Evolutionary conservation across 2,888 invertebrate genomes (phyloP), one percentile per base, ranked within the genome.

Genomic region (Drosophila suboccidentalis): DNA sequence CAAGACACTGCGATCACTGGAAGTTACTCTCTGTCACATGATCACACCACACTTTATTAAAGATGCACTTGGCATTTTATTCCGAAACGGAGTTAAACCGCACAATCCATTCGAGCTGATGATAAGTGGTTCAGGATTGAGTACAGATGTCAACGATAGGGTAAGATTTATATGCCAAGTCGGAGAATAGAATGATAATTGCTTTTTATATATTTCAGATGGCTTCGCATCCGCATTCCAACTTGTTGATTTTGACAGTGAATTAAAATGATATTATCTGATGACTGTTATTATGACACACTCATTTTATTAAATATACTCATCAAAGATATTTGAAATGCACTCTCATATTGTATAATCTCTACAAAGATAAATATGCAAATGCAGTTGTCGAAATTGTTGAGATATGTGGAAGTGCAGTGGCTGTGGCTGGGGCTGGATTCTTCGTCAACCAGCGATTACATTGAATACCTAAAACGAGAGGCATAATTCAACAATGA

Each of bases 401-500:
- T 63, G 15, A 32, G 54, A 54, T 54, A 44, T 41, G 17, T 32
- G 32, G 47, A 17, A n/a, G 55, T 32, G 15, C 32, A 43, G 43
- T 32, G 36, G 46, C 55, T 60, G 32, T 55, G 53, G 60, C 55
- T 60, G 29, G 50, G 53, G 60, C 19, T 15, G 61, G 51, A 67
- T 78, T 78, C 65, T 71, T 57, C 46, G 49, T 43, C 55, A 66
- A 47, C 63, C 62, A 58, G 41, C 49, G 57, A 72, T 66, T 65
- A 34, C 72, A 76, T 72, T 70, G 60, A 73, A 63, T 77, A 55
- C 54, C 51, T 68, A 41, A 60, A 68, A 47, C 74, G 47, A 63
- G 69, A 69, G 58, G 66, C 78, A 80, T 74, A 74, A 77, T 73
- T 79, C 59, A 63, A 53, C 51, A 63, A 59, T 44, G 60, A 54